phyloP scores from a whole-genome alignment of 1,140 invertebrate species.

The Drosophila pallidifrons region DNA sequence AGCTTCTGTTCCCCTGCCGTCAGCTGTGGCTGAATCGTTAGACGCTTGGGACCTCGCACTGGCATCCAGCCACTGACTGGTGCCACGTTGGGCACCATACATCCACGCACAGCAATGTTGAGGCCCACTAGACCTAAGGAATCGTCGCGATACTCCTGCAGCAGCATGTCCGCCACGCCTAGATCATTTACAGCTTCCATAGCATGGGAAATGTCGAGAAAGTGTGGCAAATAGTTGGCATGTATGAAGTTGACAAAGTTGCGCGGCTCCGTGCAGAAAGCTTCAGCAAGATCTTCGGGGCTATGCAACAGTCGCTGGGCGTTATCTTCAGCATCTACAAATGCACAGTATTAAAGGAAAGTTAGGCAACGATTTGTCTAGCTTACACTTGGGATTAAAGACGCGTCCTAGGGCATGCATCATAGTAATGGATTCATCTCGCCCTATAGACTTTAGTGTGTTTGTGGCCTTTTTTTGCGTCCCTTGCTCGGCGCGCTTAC shows the following conservation, averaged over 20 bases:
- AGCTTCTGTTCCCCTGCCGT: slow-evolving; percentile 47
- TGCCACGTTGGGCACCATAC: slow-evolving; percentile 89
- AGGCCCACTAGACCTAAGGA: slow-evolving; percentile 86
- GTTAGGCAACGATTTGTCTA: too few species aligned
- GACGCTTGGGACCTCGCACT: slow-evolving; percentile 87
- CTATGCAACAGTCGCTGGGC: slow-evolving; percentile 86
- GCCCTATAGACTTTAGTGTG: slow-evolving; percentile 86
- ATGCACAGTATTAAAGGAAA: too few species aligned
- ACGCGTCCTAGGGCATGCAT: slow-evolving; percentile 91
- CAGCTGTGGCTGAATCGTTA: slow-evolving; percentile 30
- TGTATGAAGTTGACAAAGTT: slow-evolving; percentile 89
- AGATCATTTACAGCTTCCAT: slow-evolving; percentile 87
- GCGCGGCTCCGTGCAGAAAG: slow-evolving; percentile 88
- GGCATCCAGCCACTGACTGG: slow-evolving; percentile 90
- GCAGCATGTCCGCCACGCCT: slow-evolving; percentile 88
- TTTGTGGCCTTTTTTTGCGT: slow-evolving; percentile 65
- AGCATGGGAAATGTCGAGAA: slow-evolving; percentile 87
- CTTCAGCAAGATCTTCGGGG: slow-evolving; percentile 88
- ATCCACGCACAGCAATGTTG: slow-evolving; percentile 87
- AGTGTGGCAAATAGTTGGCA: slow-evolving; percentile 91
- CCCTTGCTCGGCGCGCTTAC: slow-evolving; percentile 38
- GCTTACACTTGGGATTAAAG: slow-evolving; percentile 90
- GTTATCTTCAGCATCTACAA: slow-evolving; percentile 44
- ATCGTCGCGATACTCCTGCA: slow-evolving; percentile 89
- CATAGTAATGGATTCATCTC: slow-evolving; percentile 89